Conservation (phyloP, 2,113 vertebrate genomes). For the Apteryx owenii region DNA sequence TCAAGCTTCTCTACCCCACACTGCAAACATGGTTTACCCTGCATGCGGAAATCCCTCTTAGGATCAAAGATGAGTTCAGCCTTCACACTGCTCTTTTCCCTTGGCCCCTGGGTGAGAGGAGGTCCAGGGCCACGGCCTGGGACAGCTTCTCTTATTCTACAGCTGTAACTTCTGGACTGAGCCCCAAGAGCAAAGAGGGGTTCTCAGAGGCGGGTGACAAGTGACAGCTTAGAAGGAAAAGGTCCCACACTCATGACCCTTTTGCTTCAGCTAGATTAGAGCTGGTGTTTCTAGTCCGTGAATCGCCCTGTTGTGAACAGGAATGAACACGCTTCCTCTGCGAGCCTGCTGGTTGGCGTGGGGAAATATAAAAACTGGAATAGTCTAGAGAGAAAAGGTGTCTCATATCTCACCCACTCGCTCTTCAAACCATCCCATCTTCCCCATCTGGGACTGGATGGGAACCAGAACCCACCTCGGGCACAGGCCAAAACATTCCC, state of each 20-base stretch:
- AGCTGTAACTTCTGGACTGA: background rate
- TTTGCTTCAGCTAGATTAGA: background rate
- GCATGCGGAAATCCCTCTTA: background rate
- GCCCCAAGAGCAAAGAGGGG: background rate
- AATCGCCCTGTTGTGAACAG: background rate
- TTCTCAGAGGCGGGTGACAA: background rate
- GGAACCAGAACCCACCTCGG: background rate
- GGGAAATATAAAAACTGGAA: background rate
- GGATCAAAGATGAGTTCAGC: background rate
- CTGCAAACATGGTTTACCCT: background rate
- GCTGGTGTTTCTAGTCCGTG: background rate
- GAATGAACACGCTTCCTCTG: background rate
- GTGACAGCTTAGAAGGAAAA: background rate
- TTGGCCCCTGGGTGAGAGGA: background rate
- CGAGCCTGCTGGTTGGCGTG: background rate
- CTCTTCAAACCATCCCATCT: background rate
- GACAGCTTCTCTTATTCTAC: background rate
- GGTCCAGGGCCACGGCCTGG: background rate
- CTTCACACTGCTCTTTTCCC: constrained; percentile 46
- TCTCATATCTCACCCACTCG: background rate
- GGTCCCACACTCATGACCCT: background rate
- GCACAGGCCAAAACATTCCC: background rate
- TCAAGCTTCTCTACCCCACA: background rate
- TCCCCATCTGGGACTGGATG: background rate
- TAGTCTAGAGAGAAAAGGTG: background rate